Evolutionary conservation across 1,140 invertebrate species (phyloP).

Genomic region (Stenopsyche tienmushanensis): DNA sequence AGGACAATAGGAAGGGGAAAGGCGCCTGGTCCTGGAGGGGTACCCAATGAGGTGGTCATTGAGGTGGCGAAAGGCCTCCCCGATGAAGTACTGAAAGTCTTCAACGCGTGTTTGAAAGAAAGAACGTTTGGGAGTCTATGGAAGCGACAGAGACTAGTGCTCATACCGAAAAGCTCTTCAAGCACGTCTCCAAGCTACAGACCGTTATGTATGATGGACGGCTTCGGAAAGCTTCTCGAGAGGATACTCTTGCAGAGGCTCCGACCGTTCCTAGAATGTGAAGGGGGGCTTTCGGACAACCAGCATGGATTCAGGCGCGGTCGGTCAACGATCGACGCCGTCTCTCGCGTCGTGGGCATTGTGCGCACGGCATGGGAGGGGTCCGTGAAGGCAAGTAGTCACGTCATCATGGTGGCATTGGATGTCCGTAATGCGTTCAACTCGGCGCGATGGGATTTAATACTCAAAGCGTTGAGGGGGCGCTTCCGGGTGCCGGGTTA

Average conservation of each 20-base stretch:
- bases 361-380: no score
- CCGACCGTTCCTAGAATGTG: constrained; percentile 21
- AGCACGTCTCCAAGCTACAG: constrained; percentile 40
- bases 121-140: not conserved
- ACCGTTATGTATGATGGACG: no score
- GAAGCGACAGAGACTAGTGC: constrained; percentile 17
- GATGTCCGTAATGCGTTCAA: no score
- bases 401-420: not conserved
- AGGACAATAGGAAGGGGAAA: constrained; percentile 39
- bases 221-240: constrained; percentile 43
- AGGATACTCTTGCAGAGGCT: constrained; percentile 39
- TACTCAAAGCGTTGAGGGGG: no score
- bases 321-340: no score
- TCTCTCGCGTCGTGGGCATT: no score
- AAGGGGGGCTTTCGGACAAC: constrained; percentile 26
- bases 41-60: no score
- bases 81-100: not conserved
- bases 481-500: no score
- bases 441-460: no score
- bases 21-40: constrained; percentile 44
- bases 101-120: not conserved
- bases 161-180: constrained; percentile 33
- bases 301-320: no score
- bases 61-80: no score
- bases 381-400: no score